These are phyloP conservation scores for Folsomia manolachei DNA, from an alignment of 2,888 invertebrate genomes.

Conservation along the genomic window DNA sequence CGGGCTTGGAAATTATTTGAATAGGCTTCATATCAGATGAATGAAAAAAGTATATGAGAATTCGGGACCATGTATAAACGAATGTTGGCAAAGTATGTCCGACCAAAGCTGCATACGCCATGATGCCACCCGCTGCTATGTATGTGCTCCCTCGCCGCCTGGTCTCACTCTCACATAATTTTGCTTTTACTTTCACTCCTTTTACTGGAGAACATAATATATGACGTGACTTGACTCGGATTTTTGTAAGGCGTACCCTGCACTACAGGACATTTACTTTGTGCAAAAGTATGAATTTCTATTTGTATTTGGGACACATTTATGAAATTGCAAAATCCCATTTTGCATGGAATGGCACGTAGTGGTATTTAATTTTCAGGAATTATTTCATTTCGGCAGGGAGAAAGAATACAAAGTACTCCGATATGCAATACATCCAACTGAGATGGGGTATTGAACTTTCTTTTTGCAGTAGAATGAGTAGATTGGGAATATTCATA, in stretches of 20 bases:
- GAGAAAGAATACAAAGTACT: not conserved
- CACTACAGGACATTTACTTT: too few species aligned
- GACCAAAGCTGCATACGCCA: too few species aligned
- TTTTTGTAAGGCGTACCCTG: too few species aligned
- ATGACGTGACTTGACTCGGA: not conserved
- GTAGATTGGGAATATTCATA: too few species aligned
- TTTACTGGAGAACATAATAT: not conserved
- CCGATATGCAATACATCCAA: too few species aligned
- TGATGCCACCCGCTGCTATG: not conserved
- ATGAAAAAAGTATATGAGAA: not conserved
- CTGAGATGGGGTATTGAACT: not conserved
- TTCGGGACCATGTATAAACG: not conserved
- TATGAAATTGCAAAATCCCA: not conserved
- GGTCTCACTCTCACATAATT: not conserved
- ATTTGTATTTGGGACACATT: not conserved
- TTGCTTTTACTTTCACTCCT: conserved; percentile 1
- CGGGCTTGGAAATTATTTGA: not conserved
- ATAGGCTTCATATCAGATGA: too few species aligned
- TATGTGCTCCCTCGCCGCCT: not conserved
- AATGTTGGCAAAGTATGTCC: not conserved
- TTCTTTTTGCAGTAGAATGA: not conserved
- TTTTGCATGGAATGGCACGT: not conserved
- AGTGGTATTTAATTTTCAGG: too few species aligned
- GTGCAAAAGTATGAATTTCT: too few species aligned
- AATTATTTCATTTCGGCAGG: not conserved